Evolutionary conservation across 1,140 invertebrate species (phyloP), one percentile per base, ranked within the genome.

Genomic region (Pachyrhynchus sulphureomaculatus): DNA sequence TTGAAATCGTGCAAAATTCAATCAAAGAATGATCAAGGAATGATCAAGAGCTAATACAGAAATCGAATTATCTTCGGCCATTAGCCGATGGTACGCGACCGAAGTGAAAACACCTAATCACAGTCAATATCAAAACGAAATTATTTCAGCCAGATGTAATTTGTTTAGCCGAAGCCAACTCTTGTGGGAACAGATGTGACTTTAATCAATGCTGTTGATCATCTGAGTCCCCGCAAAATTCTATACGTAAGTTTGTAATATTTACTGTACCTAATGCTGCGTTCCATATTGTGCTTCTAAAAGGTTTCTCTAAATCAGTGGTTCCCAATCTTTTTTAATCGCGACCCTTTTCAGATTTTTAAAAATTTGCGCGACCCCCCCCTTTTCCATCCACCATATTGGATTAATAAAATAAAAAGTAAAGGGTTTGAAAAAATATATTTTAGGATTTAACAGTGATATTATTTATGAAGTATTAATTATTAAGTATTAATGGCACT

Each of bases 161-260:
- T 58, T 48, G 42, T 58, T 56, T 64, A 57, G 64, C 55, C 57
- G 65, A 51, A n/a, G 44, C 48, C 52, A 59, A 58, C 57, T 49
- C 62, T 64, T 65, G 57, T 67, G 66, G 66, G 70, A 68, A 68
- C 64, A 64, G 70, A 71, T 68, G 66, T 62, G 63, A 67, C 48
- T 67, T 69, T 71, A 71, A 71, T 71, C 69, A 71, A 71, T 69
- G 69, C 42, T 15, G 59, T 62, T 70, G 68, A 70, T 66, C 68
- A 65, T 52, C 24, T 59, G 49, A 26, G 58, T 64, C 41, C 51
- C 56, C 53, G 42, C 59, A 36, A 65, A 44, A 18, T 32, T 58
- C 42, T 58, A 6, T 34, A 32, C n/a, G 34, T 54, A 41, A 41
- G 23, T 17, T 42, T n/a, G n/a, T 20, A 13, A 20, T 52, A 9